These are phyloP conservation scores for Troglohyphantes excavatus DNA, from an alignment of 2,888 invertebrate genomes.

Conservation along the genomic window DNA sequence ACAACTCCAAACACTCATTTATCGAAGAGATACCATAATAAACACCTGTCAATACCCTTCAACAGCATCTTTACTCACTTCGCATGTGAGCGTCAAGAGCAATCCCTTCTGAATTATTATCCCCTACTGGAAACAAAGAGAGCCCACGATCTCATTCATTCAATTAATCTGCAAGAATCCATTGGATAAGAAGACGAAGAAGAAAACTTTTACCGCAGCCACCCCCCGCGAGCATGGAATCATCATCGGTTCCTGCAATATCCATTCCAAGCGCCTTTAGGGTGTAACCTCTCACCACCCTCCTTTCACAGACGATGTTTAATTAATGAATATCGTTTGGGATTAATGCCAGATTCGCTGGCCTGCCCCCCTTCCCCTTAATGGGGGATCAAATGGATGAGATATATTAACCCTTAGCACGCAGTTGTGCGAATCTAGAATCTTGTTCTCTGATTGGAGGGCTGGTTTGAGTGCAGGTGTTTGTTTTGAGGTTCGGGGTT, in stretches of 20 bases:
- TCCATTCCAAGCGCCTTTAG: slow-evolving; percentile 76
- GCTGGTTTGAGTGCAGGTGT: slow-evolving; percentile 25
- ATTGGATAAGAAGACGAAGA: slow-evolving; percentile 9
- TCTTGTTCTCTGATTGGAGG: slow-evolving; percentile 49
- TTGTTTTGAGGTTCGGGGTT: background rate
- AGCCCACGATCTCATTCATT: background rate
- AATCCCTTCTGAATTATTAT: slow-evolving; percentile 27
- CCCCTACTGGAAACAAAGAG: slow-evolving; percentile 8
- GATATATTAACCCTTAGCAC: slow-evolving; percentile 77
- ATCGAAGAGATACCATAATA: too few relatives aligned
- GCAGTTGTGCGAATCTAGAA: slow-evolving; percentile 57
- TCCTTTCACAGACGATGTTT: slow-evolving; percentile 75
- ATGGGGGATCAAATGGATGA: slow-evolving; percentile 78
- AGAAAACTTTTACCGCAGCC: slow-evolving; percentile 12
- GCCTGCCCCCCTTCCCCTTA: slow-evolving; percentile 51
- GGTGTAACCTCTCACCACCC: slow-evolving; percentile 77
- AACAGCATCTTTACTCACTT: background rate
- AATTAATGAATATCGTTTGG: slow-evolving; percentile 77
- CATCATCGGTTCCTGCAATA: slow-evolving; percentile 56
- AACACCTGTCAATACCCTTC: too few relatives aligned
- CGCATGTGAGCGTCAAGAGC: background rate
- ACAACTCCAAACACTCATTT: too few relatives aligned
- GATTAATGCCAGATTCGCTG: slow-evolving; percentile 65
- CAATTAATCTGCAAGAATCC: slow-evolving; percentile 13
- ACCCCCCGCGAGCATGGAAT: slow-evolving; percentile 12